A percentile compares a stretch with the other conserved stretches of the same genome.
Evolutionary conservation across 2,888 invertebrate species (phyloP).

Genomic region (Erebia epiphron): DNA sequence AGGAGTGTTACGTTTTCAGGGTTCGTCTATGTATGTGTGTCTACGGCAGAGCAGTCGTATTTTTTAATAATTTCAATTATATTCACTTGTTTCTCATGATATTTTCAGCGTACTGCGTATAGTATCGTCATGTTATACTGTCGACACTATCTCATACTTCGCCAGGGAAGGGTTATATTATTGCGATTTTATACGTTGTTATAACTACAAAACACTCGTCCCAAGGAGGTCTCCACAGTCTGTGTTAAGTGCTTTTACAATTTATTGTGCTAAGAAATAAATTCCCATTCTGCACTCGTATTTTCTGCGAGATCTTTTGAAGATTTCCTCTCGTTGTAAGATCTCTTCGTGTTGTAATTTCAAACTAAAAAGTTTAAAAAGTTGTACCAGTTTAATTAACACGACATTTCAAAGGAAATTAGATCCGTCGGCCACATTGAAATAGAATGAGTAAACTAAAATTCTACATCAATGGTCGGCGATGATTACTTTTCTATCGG

Average conservation of each 20-base stretch:
- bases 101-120: neutral
- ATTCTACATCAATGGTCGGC: too few relatives aligned
- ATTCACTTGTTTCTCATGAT: too few relatives aligned
- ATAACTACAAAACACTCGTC: constrained; percentile 9
- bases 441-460: too few relatives aligned
- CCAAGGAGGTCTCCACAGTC: neutral
- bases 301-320: neutral
- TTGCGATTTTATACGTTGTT: constrained; percentile 1
- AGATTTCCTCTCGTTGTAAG: neutral
- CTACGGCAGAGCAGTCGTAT: too few relatives aligned
- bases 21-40: too few relatives aligned
- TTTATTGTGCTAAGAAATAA: constrained; percentile 16
- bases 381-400: too few relatives aligned
- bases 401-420: too few relatives aligned
- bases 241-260: constrained; percentile 21
- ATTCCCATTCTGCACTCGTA: neutral
- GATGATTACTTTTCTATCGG: too few relatives aligned
- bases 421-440: too few relatives aligned
- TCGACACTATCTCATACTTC: constrained; percentile 10
- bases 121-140: neutral
- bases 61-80: too few relatives aligned
- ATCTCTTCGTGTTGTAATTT: neutral
- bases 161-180: constrained; percentile 12
- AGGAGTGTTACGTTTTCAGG: too few relatives aligned
- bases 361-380: too few relatives aligned